Evolutionary conservation across 1,140 invertebrate genomes (phyloP), one percentile per base, ranked within the genome.

Genomic region (Drosophila nasuta): DNA sequence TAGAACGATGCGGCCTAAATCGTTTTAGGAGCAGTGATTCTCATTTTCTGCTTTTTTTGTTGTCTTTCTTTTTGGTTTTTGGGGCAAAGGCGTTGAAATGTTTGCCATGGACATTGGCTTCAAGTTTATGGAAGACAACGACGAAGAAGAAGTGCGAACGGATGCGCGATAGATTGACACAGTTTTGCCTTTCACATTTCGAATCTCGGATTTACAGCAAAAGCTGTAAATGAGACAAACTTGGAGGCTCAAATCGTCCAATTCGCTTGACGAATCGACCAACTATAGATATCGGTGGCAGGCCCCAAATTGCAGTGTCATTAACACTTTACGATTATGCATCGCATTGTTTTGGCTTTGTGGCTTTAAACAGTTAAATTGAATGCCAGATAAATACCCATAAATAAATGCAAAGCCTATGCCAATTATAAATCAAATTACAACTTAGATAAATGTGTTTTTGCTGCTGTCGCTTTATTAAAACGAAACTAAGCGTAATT

Each of bases 21-120:
- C 66, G 72, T 45, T 70, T 75, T 75, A 62, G 72, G 58, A 56
- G 66, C 66, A 70, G 43, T 75, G 72, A 74, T 74, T 74, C 52
- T 48, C 10, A 7, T 45, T 56, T 46, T 56, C 20, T 45, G 7
- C 20, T 45, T 45, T 35, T 43, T 56, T 30, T 46, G 15, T 25
- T 46, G 51, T 17, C 8, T 38, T 38, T 38, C 10, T 10, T 38
- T 38, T 25, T 38, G 6, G 35, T 11, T 38, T 38, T 8, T 52
- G 38, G 38, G 28, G 48, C 43, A 49, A 58, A 38, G 65, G 35
- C 57, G 28, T 33, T 74, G 57, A 69, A 69, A 62, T 68, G 71
- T 69, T 74, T 74, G 71, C 65, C 43, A 54, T 69, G 72, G 72
- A 75, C 72, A 70, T 63, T 63, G 65, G 35, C 57, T 58, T 69